These are phyloP conservation scores for Aegithalos caudatus DNA, from an alignment of 2,113 vertebrate genomes.

Conservation along the genomic window DNA sequence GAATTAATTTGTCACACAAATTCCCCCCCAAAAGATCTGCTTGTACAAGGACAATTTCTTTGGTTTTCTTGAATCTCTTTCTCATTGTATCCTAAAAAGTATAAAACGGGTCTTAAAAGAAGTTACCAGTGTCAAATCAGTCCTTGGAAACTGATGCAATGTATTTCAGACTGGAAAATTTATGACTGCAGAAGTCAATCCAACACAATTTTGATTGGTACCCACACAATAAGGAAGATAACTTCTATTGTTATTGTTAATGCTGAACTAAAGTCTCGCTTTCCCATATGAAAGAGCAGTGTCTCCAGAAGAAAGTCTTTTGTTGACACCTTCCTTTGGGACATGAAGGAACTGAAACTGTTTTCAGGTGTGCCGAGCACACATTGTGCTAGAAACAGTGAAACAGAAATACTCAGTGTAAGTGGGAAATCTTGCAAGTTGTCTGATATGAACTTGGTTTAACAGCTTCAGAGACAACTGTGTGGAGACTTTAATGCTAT, in stretches of 20 bases:
- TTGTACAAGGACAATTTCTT: neutral
- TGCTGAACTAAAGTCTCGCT: neutral
- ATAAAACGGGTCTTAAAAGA: neutral
- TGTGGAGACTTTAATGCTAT: neutral
- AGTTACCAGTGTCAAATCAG: neutral
- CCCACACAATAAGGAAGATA: neutral
- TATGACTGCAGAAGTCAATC: neutral
- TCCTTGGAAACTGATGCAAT: neutral
- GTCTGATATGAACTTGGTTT: neutral
- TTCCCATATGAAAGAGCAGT: neutral
- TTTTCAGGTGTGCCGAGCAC: neutral
- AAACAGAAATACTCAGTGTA: neutral
- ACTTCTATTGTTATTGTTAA: neutral
- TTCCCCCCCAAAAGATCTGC: neutral
- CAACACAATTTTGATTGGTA: neutral
- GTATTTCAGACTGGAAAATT: neutral
- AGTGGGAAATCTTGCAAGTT: neutral
- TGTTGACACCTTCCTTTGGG: neutral
- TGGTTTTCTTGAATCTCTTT: neutral
- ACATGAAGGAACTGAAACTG: neutral
- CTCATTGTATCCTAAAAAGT: neutral
- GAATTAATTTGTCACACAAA: neutral
- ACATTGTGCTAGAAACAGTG: neutral
- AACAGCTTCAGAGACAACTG: neutral
- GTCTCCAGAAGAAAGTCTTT: neutral